These are phyloP conservation scores for Bothrops jararaca DNA, from an alignment of 2,113 vertebrate genomes.

Conservation along the genomic window DNA sequence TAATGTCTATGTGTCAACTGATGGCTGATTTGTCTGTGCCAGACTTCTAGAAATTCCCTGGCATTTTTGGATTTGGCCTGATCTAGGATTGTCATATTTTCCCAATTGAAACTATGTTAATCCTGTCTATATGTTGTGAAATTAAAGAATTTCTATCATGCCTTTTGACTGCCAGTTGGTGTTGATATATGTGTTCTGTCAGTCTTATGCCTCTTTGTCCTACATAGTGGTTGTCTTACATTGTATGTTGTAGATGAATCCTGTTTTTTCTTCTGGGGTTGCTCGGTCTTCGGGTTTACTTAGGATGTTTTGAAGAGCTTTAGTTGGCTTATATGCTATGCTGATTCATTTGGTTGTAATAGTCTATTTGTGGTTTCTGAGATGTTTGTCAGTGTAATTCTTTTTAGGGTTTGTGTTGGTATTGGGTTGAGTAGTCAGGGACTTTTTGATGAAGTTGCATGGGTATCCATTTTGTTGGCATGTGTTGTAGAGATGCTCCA, in stretches of 20 bases:
- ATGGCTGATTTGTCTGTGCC: too few relatives aligned
- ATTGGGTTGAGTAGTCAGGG: too few relatives aligned
- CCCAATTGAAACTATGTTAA: too few relatives aligned
- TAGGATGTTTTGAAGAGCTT: not conserved
- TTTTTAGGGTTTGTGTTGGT: too few relatives aligned
- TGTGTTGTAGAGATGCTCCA: not conserved
- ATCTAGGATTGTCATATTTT: too few relatives aligned
- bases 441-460: not conserved
- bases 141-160: not conserved
- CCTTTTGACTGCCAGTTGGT: not conserved
- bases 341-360: not conserved
- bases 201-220: not conserved
- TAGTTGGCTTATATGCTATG: not conserved
- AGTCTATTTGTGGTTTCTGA: not conserved
- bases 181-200: not conserved
- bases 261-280: not conserved
- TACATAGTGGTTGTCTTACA: not conserved
- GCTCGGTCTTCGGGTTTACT: not conserved
- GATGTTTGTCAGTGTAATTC: not conserved
- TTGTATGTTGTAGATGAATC: not conserved
- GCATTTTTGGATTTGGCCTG: too few relatives aligned
- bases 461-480: not conserved
- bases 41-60: too few relatives aligned
- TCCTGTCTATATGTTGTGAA: too few relatives aligned
- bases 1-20: too few relatives aligned